Evolutionary conservation across 2,113 vertebrate genomes (phyloP).

Genomic region (Halcyon malimbica): DNA sequence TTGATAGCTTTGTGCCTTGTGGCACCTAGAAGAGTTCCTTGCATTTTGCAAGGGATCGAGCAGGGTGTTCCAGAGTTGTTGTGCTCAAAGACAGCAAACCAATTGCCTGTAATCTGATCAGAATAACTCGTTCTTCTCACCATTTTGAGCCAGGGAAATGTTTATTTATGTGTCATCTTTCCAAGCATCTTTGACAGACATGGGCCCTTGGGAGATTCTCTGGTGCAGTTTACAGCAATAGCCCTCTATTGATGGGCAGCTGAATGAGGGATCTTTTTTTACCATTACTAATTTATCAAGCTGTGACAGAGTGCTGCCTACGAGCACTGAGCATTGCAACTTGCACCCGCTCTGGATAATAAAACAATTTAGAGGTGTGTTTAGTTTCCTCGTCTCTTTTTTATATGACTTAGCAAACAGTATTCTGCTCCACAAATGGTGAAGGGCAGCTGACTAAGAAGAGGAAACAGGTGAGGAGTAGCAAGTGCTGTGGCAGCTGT

Average conservation of each 20-base stretch:
- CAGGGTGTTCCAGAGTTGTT: not conserved
- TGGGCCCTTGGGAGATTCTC: not conserved
- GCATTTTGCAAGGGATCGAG: not conserved
- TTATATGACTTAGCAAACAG: not conserved
- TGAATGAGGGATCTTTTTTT: not conserved
- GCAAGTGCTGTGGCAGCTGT: not conserved
- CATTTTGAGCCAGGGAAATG: not conserved
- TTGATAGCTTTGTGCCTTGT: not conserved
- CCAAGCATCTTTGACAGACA: not conserved
- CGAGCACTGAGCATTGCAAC: not conserved
- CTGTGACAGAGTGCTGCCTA: not conserved
- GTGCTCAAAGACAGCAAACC: not conserved
- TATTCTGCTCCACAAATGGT: not conserved
- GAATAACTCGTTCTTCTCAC: not conserved
- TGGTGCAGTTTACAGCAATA: not conserved
- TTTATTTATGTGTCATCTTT: not conserved
- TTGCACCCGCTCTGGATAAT: not conserved
- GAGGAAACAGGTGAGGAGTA: fast-evolving
- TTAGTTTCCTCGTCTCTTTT: not conserved
- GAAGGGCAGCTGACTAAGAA: not conserved
- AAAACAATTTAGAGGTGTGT: not conserved
- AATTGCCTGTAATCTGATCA: not conserved
- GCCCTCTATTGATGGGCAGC: not conserved
- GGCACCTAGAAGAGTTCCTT: not conserved
- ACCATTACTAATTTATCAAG: not conserved